These are phyloP conservation scores for Prolemur simus DNA, from an alignment of 2,113 vertebrate genomes.

Conservation along the genomic window DNA sequence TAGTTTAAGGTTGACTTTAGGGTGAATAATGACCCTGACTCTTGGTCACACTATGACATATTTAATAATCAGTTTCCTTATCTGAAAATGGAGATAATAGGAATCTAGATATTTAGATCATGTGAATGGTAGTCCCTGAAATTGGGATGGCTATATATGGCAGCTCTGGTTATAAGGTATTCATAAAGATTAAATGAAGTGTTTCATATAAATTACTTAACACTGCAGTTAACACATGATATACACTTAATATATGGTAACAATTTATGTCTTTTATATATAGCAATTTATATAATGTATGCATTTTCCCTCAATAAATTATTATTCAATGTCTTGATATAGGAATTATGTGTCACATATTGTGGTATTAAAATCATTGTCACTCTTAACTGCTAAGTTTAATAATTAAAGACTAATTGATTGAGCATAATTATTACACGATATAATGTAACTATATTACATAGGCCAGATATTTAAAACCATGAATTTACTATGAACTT, in stretches of 20 bases:
- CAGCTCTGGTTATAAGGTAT: not conserved
- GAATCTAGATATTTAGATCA: not conserved
- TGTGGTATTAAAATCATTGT: not conserved
- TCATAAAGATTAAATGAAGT: not conserved
- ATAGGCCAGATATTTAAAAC: not conserved
- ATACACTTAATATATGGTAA: not conserved
- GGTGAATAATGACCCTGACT: not conserved
- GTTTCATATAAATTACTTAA: not conserved
- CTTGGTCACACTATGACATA: not conserved
- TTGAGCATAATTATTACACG: not conserved
- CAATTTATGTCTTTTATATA: not conserved
- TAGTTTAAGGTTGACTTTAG: not conserved
- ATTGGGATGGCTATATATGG: not conserved
- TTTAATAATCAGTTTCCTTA: conserved; percentile 3
- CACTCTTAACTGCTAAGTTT: not conserved
- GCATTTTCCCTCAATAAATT: not conserved
- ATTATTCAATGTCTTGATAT: not conserved
- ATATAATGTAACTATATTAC: not conserved
- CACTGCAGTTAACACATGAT: not conserved
- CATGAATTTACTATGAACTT: not conserved
- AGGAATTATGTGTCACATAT: not conserved
- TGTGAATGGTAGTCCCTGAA: not conserved
- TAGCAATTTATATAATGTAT: not conserved
- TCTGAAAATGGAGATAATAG: conserved; percentile 15
- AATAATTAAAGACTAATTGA: not conserved